Percentiles rank a stretch among this genome's conserved stretches.
Conservation (phyloP, 2,888 invertebrate genomes). For the Cheilosia soror region DNA sequence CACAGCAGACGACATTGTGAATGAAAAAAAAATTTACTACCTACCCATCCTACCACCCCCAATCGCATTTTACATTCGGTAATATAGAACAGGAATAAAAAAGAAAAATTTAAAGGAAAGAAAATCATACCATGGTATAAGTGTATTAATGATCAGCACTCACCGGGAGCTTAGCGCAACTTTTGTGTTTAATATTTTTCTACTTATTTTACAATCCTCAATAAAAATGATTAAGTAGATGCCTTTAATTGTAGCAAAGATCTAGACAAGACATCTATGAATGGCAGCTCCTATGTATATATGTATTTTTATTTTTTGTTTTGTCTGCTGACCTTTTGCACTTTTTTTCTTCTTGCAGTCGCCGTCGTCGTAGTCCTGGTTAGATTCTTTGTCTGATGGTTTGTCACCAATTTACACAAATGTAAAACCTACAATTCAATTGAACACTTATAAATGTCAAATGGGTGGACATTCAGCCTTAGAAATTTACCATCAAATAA, state of each 20-base stretch:
- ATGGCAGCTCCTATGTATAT: constrained; percentile 56
- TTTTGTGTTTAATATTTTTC: constrained; percentile 8
- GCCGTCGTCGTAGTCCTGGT: constrained; percentile 60
- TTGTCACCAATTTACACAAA: constrained; percentile 69
- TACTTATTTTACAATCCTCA: constrained; percentile 29
- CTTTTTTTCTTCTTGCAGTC: constrained; percentile 77
- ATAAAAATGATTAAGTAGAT: constrained; percentile 17
- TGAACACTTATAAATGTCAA: constrained; percentile 26
- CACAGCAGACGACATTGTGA: constrained; percentile 54
- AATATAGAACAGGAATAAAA: constrained; percentile 22
- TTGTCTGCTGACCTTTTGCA: constrained; percentile 82
- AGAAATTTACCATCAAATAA: constrained; percentile 72
- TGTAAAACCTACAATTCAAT: constrained; percentile 66
- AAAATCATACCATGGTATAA: constrained; percentile 10
- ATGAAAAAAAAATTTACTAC: constrained; percentile 63
- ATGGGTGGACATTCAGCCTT: constrained; percentile 21
- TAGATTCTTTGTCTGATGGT: constrained; percentile 73
- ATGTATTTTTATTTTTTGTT: constrained; percentile 73
- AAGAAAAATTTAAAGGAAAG: constrained; percentile 17
- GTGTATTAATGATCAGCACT: constrained; percentile 18
- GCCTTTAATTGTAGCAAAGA: constrained; percentile 38
- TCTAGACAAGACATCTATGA: constrained; percentile 58
- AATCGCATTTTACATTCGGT: constrained; percentile 35
- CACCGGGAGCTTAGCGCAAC: constrained; percentile 16
- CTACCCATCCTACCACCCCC: constrained; percentile 63